These are phyloP conservation scores for Dasyprocta punctata DNA, from an alignment of 2,113 vertebrate species.

Conservation along the genomic window DNA sequence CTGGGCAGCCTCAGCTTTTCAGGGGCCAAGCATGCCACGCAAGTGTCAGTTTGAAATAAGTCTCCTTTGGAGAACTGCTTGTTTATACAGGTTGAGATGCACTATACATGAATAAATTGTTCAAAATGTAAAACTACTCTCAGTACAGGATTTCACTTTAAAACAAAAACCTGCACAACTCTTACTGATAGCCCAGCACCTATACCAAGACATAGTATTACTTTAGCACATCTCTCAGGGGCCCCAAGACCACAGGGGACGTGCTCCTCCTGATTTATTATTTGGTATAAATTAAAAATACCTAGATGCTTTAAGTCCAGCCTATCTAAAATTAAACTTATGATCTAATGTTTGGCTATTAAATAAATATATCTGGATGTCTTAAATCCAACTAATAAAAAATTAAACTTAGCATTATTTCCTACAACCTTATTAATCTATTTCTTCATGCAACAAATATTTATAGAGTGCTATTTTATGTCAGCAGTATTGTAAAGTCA, in stretches of 20 bases:
- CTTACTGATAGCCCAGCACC: neutral
- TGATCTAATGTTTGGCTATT: neutral
- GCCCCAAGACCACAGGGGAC: neutral
- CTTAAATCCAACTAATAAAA: neutral
- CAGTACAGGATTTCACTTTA: neutral
- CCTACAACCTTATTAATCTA: neutral
- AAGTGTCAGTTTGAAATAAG: neutral
- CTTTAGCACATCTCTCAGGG: neutral
- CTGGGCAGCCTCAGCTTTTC: neutral
- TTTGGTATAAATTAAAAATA: neutral
- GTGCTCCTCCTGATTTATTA: neutral
- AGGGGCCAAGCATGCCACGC: neutral
- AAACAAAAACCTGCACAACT: neutral
- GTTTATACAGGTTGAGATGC: neutral
- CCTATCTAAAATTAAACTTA: conserved; percentile 3
- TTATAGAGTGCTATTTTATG: neutral
- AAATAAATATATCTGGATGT: neutral
- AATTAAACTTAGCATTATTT: neutral
- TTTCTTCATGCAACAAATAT: conserved; percentile 33
- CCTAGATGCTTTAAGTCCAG: neutral
- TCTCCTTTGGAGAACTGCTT: neutral
- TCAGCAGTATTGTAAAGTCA: neutral
- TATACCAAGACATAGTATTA: neutral
- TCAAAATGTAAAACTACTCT: neutral
- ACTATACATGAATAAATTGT: neutral